phyloP scores from a whole-genome alignment of 2,888 invertebrate species.

The Yponomeuta malinellus region DNA sequence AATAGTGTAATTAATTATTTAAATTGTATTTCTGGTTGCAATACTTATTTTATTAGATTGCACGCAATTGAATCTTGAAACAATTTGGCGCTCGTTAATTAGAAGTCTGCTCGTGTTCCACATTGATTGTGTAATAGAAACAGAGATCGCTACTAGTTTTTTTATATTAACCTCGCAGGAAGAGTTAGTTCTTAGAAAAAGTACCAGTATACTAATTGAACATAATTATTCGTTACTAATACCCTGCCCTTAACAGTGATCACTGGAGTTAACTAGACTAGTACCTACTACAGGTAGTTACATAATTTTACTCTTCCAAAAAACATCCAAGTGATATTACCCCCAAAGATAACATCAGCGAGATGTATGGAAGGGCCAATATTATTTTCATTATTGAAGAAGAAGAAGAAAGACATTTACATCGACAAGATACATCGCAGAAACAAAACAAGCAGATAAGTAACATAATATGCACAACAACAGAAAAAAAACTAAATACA shows the following conservation, averaged over 20 bases:
- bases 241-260: neutral
- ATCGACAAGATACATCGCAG: too few relatives aligned
- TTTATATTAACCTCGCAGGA: constrained; percentile 41
- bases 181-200: constrained; percentile 36
- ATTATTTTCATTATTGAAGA: too few relatives aligned
- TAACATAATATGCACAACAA: too few relatives aligned
- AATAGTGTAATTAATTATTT: neutral
- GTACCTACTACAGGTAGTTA: too few relatives aligned
- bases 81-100: neutral
- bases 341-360: too few relatives aligned
- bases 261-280: too few relatives aligned
- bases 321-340: too few relatives aligned
- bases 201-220: constrained; percentile 43
- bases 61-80: neutral
- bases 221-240: constrained; percentile 23
- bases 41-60: neutral
- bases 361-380: too few relatives aligned
- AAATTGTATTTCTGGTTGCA: constrained; percentile 11
- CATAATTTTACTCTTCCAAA: too few relatives aligned
- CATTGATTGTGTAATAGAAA: constrained; percentile 39
- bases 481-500: too few relatives aligned
- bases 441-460: too few relatives aligned
- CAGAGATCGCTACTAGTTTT: constrained; percentile 34
- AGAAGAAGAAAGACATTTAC: too few relatives aligned
- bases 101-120: neutral